These are phyloP conservation scores for Drosophila auraria DNA, from an alignment of 1,140 invertebrate species.

Conservation along the genomic window DNA sequence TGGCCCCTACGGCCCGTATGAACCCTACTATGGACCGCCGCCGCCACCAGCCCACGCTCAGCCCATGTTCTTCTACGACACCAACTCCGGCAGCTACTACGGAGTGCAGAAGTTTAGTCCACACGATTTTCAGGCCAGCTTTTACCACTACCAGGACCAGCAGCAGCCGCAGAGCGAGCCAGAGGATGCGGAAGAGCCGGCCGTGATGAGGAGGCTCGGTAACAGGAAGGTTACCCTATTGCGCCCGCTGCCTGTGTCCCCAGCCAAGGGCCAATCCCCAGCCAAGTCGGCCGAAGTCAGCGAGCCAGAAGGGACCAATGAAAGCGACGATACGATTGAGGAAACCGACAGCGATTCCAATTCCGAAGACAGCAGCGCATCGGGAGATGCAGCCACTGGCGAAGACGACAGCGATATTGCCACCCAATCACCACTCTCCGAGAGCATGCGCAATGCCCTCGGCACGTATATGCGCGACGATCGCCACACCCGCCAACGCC, in stretches of 20 bases:
- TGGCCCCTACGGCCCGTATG: constrained; percentile 56
- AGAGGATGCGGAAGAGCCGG: neutral
- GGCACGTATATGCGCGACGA: constrained; percentile 72
- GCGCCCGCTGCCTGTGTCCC: constrained; percentile 40
- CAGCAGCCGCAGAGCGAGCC: neutral
- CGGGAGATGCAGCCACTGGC: constrained; percentile 10
- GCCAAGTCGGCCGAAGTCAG: neutral
- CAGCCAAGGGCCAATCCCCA: neutral
- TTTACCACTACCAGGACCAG: constrained; percentile 30
- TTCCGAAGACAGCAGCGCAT: constrained; percentile 1
- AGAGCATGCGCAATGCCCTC: constrained; percentile 66
- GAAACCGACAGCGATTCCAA: constrained; percentile 1
- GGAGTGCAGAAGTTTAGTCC: constrained; percentile 54
- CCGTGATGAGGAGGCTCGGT: constrained; percentile 30
- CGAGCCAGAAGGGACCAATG: constrained; percentile 16
- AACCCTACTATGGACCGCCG: constrained; percentile 18
- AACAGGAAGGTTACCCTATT: constrained; percentile 50
- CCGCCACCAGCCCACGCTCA: constrained; percentile 13
- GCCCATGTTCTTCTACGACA: constrained; percentile 66
- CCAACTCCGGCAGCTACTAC: constrained; percentile 58
- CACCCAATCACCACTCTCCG: constrained; percentile 35
- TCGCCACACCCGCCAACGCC: constrained; percentile 54
- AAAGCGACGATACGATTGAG: constrained; percentile 15
- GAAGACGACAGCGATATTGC: constrained; percentile 21
- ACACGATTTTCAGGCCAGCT: constrained; percentile 44